A percentile compares a stretch with the other conserved stretches of the same genome.
These are phyloP conservation scores for Phoeniculus purpureus DNA, from an alignment of 2,797 vertebrate species.

Conservation along the genomic window DNA sequence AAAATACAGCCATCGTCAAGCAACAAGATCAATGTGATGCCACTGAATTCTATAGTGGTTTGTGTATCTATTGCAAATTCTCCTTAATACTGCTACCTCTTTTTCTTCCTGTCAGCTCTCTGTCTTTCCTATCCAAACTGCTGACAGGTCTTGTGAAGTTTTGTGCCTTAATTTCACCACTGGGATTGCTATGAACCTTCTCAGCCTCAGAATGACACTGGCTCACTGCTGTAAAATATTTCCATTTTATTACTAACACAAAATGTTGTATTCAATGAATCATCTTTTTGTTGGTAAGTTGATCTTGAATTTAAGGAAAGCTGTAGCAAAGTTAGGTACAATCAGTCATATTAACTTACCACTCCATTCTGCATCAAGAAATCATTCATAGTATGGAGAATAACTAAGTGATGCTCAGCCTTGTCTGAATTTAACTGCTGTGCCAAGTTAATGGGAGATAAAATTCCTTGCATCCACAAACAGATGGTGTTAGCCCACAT, in stretches of 20 bases:
- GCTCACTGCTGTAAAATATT: neutral
- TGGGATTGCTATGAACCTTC: too few species aligned
- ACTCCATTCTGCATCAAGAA: neutral
- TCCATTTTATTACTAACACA: neutral
- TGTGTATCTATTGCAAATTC: too few species aligned
- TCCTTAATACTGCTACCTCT: too few species aligned
- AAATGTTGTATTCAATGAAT: neutral
- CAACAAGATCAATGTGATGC: too few species aligned
- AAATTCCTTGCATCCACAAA: constrained; percentile 29
- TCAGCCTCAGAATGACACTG: too few species aligned
- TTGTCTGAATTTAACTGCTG: constrained; percentile 55
- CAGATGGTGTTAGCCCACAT: constrained; percentile 68
- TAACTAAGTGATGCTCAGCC: neutral
- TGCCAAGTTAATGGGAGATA: constrained; percentile 23
- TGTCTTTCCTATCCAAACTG: too few species aligned
- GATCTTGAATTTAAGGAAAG: neutral
- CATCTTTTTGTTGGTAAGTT: neutral
- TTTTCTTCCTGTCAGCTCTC: too few species aligned
- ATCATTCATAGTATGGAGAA: neutral
- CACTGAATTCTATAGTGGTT: too few species aligned
- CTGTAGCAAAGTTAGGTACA: neutral
- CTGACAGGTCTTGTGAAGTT: too few species aligned
- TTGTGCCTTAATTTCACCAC: too few species aligned
- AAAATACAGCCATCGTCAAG: too few species aligned
- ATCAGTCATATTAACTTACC: neutral